Conservation (phyloP, 2,888 invertebrate species). For the Hedya salicella region DNA sequence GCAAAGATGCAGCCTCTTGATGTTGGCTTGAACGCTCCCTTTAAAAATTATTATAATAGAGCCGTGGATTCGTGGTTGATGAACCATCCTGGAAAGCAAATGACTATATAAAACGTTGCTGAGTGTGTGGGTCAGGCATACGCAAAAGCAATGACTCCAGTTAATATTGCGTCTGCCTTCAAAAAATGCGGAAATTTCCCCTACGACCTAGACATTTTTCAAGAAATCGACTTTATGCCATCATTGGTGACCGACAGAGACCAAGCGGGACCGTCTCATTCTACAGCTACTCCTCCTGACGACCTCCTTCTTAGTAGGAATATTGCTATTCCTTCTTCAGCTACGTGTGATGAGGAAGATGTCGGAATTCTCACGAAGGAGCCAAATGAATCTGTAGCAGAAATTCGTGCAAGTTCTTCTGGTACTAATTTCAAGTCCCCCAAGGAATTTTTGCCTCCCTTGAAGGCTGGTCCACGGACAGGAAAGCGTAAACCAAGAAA, state of each 20-base stretch:
- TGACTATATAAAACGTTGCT: constrained; percentile 60
- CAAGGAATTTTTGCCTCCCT: too few species aligned
- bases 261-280: neutral
- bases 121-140: constrained; percentile 49
- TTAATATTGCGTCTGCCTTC: constrained; percentile 54
- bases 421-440: too few species aligned
- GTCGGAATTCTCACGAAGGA: constrained; percentile 27
- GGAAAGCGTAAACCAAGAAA: constrained; percentile 27
- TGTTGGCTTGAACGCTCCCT: constrained; percentile 59
- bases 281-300: too few species aligned
- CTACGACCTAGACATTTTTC: constrained; percentile 51
- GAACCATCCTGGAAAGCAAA: constrained; percentile 57
- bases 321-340: constrained; percentile 19
- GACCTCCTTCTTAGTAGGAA: too few species aligned
- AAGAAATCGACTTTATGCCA: constrained; percentile 51
- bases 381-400: neutral
- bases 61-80: constrained; percentile 56
- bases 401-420: too few species aligned
- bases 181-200: constrained; percentile 49
- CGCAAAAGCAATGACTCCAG: constrained; percentile 52
- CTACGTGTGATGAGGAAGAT: constrained; percentile 22
- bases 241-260: constrained; percentile 47
- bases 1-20: constrained; percentile 66
- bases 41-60: constrained; percentile 55
- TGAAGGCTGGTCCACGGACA: constrained; percentile 20